Evolutionary conservation across 2,797 vertebrate species (phyloP).

Genomic region (Lagodon rhomboides): DNA sequence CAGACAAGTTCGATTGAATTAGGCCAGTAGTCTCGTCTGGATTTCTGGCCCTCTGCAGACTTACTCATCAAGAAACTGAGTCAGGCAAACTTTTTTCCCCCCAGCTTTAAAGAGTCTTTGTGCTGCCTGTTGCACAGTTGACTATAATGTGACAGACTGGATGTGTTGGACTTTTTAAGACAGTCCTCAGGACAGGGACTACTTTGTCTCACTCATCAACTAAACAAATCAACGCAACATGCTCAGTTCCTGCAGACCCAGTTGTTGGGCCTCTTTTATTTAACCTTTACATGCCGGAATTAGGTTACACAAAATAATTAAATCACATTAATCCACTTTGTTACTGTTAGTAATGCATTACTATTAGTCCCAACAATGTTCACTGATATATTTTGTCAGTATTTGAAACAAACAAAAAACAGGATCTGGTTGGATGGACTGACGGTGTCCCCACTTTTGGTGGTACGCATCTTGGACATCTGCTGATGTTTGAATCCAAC

Average conservation of each 20-base stretch:
- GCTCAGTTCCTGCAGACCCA: not conserved
- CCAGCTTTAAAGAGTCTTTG: constrained; percentile 13
- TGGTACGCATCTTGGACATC: not conserved
- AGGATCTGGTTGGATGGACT: too few species aligned
- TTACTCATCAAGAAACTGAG: constrained; percentile 4
- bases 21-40: constrained; percentile 9
- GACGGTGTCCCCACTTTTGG: not conserved
- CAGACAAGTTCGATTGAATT: constrained; percentile 19
- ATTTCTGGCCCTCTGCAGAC: constrained; percentile 6
- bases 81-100: constrained; percentile 6
- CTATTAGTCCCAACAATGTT: too few species aligned
- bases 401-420: too few species aligned
- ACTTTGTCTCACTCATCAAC: constrained; percentile 38
- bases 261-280: not conserved
- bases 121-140: constrained; percentile 10
- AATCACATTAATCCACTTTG: not conserved
- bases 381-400: too few species aligned
- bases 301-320: not conserved
- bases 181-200: constrained; percentile 15
- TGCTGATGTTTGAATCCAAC: not conserved
- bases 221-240: constrained; percentile 12
- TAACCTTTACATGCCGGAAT: not conserved
- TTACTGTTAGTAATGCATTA: too few species aligned
- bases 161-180: constrained; percentile 15
- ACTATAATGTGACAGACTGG: constrained; percentile 1